Evolutionary conservation across 2,797 vertebrate genomes (phyloP).

Genomic region (Parauchenoglanis punctatus): DNA sequence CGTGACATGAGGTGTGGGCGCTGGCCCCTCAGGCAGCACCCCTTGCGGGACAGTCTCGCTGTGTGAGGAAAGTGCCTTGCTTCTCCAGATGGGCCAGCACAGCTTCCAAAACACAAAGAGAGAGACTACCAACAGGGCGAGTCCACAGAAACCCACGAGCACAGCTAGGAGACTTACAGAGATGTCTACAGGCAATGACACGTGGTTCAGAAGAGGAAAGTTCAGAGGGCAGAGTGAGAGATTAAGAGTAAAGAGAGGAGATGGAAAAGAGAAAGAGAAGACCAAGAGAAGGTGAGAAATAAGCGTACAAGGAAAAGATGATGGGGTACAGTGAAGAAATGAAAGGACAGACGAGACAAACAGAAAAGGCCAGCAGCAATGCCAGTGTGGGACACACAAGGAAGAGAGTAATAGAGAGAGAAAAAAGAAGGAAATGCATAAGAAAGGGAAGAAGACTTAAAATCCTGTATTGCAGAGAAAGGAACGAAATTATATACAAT

Average conservation of each 20-base stretch:
- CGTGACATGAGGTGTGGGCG: conserved; percentile 19
- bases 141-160: conserved; percentile 96
- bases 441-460: conserved; percentile 71
- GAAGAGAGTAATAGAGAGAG: conserved; percentile 65
- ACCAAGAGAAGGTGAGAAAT: conserved; percentile 67
- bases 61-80: conserved; percentile 82
- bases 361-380: conserved; percentile 60
- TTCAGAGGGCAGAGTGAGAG: conserved; percentile 36
- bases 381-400: conserved; percentile 72
- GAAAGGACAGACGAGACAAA: conserved; percentile 55
- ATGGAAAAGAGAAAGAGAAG: conserved; percentile 61
- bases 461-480: conserved; percentile 64
- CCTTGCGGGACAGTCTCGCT: conserved; percentile 75
- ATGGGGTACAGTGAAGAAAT: conserved; percentile 43
- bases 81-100: conserved; percentile 97
- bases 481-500: conserved; percentile 39
- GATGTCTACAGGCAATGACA: conserved; percentile 84
- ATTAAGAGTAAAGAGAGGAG: conserved; percentile 1
- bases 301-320: conserved; percentile 44
- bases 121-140: conserved; percentile 95
- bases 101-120: conserved; percentile 99
- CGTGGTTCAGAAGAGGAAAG: conserved; percentile 34
- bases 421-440: conserved; percentile 73
- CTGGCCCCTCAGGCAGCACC: conserved; percentile 70
- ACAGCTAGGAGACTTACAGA: conserved; percentile 97